Percentiles rank a stretch among this genome's conserved stretches.
These are phyloP conservation scores for Trachops cirrhosus DNA, from an alignment of 2,797 vertebrate species.

Conservation along the genomic window DNA sequence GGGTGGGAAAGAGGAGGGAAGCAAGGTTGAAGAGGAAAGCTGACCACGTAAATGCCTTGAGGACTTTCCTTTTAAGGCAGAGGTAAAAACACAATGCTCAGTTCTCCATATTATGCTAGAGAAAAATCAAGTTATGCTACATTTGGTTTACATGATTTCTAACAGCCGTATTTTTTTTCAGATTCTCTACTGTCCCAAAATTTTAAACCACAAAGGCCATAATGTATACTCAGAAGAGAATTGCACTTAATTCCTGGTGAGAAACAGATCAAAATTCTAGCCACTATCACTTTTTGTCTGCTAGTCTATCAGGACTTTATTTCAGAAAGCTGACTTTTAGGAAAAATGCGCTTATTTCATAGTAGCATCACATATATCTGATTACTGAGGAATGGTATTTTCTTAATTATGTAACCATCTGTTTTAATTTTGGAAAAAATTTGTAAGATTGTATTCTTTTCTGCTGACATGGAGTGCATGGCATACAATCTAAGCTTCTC, in stretches of 20 bases:
- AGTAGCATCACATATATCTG: background rate
- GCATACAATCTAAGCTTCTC: background rate
- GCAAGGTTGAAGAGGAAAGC: background rate
- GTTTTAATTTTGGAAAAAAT: conserved; percentile 10
- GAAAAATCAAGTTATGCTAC: background rate
- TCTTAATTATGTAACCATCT: conserved; percentile 3
- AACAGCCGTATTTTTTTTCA: background rate
- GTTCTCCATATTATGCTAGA: background rate
- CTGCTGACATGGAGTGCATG: background rate
- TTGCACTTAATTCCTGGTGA: background rate
- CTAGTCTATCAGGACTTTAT: background rate
- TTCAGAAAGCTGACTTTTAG: background rate
- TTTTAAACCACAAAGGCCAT: background rate
- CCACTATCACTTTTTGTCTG: background rate
- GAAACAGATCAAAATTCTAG: background rate
- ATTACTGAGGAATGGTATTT: background rate
- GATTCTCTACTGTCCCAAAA: background rate
- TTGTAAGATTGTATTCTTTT: background rate
- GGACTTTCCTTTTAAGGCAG: background rate
- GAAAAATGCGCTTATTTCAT: background rate
- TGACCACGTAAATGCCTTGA: background rate
- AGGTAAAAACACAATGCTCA: background rate
- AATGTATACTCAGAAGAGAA: background rate
- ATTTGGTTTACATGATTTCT: background rate
- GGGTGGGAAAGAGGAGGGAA: background rate